Conservation (phyloP, 92 coral and sea anemone species). For the Epizoanthus ramosus region DNA sequence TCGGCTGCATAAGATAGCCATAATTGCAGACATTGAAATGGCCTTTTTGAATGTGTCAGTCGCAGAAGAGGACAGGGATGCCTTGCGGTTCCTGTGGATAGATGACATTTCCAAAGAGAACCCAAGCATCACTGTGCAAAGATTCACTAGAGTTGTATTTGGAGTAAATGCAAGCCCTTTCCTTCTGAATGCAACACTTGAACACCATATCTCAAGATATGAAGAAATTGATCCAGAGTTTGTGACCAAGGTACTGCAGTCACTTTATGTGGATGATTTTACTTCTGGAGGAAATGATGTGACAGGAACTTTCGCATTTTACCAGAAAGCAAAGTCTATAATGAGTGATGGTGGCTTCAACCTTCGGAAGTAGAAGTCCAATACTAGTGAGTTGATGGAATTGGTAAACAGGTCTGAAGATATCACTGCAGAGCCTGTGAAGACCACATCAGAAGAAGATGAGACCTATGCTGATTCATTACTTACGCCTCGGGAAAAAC, state of each 20-base stretch:
- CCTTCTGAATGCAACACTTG: constrained; percentile 11
- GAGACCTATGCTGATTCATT: constrained; percentile 2
- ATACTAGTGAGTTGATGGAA: constrained; percentile 18
- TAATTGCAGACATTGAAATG: constrained; percentile 9
- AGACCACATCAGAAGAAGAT: constrained; percentile 14
- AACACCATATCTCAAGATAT: constrained; percentile 14
- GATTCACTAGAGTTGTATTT: constrained; percentile 26
- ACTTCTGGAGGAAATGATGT: constrained; percentile 23
- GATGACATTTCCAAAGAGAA: constrained; percentile 22
- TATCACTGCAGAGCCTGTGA: constrained; percentile 7
- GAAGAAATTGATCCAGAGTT: neutral
- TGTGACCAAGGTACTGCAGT: constrained; percentile 2
- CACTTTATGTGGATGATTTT: constrained; percentile 23
- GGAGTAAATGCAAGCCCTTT: constrained; percentile 25
- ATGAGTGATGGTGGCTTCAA: constrained; percentile 38
- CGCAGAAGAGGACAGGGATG: constrained; percentile 18
- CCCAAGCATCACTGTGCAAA: constrained; percentile 7
- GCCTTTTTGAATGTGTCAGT: constrained; percentile 5
- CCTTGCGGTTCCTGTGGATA: constrained; percentile 10
- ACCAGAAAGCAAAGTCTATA: constrained; percentile 12
- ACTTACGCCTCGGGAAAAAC: neutral
- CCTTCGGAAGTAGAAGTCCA: constrained; percentile 39
- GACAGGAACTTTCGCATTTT: constrained; percentile 6
- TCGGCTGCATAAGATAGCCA: constrained; percentile 36
- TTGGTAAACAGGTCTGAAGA: constrained; percentile 23